These are phyloP conservation scores for Perdita meconis DNA, from an alignment of 2,888 invertebrate species.

Conservation along the genomic window DNA sequence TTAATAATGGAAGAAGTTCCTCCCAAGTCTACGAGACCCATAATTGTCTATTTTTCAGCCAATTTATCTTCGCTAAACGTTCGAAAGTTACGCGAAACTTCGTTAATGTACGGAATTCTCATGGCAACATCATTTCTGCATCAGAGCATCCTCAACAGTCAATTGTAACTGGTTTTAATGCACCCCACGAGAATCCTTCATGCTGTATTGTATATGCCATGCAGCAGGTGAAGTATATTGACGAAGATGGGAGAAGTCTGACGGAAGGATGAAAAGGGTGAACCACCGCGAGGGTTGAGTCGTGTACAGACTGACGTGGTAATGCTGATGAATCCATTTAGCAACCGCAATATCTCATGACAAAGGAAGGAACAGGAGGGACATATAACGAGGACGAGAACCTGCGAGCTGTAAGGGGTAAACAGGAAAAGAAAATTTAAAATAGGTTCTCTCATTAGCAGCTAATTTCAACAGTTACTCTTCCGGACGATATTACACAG, in stretches of 20 bases:
- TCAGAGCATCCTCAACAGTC: not conserved
- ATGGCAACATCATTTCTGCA: not conserved
- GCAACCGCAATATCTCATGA: constrained; percentile 75
- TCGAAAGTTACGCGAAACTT: too few relatives aligned
- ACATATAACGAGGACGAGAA: constrained; percentile 44
- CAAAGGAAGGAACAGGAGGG: constrained; percentile 46
- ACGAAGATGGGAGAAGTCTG: constrained; percentile 45
- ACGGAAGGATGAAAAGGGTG: constrained; percentile 64
- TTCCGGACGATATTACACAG: not conserved
- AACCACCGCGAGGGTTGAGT: constrained; percentile 73
- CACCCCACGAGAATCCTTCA: not conserved
- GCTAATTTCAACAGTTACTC: constrained; percentile 28
- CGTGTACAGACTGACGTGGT: constrained; percentile 79
- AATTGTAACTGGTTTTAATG: not conserved
- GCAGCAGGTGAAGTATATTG: constrained; percentile 19
- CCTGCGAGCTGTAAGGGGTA: constrained; percentile 26
- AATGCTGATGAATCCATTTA: constrained; percentile 81
- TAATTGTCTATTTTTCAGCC: too few relatives aligned
- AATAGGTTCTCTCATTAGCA: constrained; percentile 47
- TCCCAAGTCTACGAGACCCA: not conserved
- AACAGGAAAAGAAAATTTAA: constrained; percentile 28
- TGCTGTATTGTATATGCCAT: not conserved
- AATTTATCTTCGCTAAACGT: too few relatives aligned
- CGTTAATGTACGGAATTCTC: too few relatives aligned
- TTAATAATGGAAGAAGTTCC: not conserved